Base-by-base conservation (phyloP, 2,113 vertebrate species). In the Vulpes ferrilata region DNA sequence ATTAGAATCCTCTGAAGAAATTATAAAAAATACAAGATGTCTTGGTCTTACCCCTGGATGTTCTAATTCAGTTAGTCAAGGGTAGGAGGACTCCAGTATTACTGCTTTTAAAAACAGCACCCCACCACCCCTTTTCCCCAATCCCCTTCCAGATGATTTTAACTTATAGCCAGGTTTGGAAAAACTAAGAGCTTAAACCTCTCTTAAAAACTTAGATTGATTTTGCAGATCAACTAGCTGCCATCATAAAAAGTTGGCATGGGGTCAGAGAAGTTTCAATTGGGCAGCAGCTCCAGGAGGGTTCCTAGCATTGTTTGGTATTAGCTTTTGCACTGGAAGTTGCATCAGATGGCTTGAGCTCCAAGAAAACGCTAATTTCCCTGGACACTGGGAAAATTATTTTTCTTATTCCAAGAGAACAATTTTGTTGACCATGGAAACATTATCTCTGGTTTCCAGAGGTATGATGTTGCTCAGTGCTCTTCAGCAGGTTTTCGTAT, bases 401-500 rank as follows among this genome's bases (percentile, higher is more conserved):
- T 65, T 93, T 38, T 86, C 55, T 67, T 71, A 64, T 62, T 87
- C n/a, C 65, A 76, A 93, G 53, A 89, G 53, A 95, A 93, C 22
- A 87, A 35, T 62, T 94, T 90, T 85, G 80, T 35, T 74, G 92
- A 85, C n/a, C 35, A 35, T 13, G 23, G 80, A 92, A 87, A 85
- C 57, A 69, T 69, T 57, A 76, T 93, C 57, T 96, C 64, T 81
- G 48, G 17, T 79, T 96, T 98, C 60, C 73, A 92, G 86, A 88
- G 67, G 48, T 76, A 20, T 20, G 17, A 4, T 5, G 16, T 48
- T 91, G 1, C 79, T 43, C 51, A 74, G 57, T 19, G 38, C 7
- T 94, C 59, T 97, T 96, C 67, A 64, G 65, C 87, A 94, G 35
- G 59, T 71, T 95, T 60, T 8, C 6, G 82, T 93, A 15, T 92